phyloP scores from a whole-genome alignment of 2,888 invertebrate genomes.

The Listrodromus nycthemerus region DNA sequence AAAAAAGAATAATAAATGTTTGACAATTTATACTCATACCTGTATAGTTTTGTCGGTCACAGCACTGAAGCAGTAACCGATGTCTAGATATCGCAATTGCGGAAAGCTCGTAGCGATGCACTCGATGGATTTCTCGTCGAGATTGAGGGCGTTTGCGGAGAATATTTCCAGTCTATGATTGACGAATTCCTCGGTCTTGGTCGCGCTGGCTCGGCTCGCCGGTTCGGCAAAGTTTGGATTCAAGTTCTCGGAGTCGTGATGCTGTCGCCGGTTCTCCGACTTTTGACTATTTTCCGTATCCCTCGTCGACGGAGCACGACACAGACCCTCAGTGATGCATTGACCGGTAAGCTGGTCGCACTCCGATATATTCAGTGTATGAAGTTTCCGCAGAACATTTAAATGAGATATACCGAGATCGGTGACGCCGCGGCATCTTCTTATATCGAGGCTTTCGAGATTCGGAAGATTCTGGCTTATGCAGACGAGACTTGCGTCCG shows the following conservation, averaged over 20 bases:
- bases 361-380: slow-evolving; percentile 88
- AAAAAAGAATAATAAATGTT: not conserved
- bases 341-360: slow-evolving; percentile 88
- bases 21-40: slow-evolving; percentile 60
- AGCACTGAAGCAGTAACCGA: slow-evolving; percentile 90
- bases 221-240: slow-evolving; percentile 50
- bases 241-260: slow-evolving; percentile 61
- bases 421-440: slow-evolving; percentile 88
- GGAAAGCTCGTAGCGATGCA: slow-evolving; percentile 87
- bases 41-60: slow-evolving; percentile 88
- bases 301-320: slow-evolving; percentile 71
- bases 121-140: slow-evolving; percentile 88
- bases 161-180: slow-evolving; percentile 85
- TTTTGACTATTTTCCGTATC: not conserved
- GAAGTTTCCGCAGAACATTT: slow-evolving; percentile 86
- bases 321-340: slow-evolving; percentile 88
- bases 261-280: not conserved
- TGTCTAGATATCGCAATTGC: slow-evolving; percentile 87
- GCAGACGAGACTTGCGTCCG: slow-evolving; percentile 87
- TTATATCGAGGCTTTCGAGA: slow-evolving; percentile 87
- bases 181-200: slow-evolving; percentile 72
- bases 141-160: slow-evolving; percentile 87
- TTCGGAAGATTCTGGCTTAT: slow-evolving; percentile 87
- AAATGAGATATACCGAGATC: slow-evolving; percentile 87
- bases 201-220: slow-evolving; percentile 75